Evolutionary conservation across 2,797 vertebrate genomes (phyloP).

Genomic region (Luscinia megarhynchos): DNA sequence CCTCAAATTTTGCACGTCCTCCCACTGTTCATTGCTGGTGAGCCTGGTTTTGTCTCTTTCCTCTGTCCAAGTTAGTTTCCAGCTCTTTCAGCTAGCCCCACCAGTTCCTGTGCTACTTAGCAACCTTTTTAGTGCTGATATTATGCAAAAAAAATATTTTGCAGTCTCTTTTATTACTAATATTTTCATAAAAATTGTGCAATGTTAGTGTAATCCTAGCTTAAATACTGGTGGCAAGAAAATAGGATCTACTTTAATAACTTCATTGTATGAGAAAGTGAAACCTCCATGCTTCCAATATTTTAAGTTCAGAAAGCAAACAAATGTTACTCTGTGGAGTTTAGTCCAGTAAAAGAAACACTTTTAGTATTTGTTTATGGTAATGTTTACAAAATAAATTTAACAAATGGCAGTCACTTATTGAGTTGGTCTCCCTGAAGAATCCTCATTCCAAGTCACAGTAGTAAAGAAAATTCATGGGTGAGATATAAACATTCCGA

Average conservation of each 20-base stretch:
- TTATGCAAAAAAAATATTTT: neutral
- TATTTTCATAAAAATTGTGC: neutral
- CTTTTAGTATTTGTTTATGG: neutral
- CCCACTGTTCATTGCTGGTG: neutral
- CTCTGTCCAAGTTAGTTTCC: neutral
- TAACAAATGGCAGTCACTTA: neutral
- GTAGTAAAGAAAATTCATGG: neutral
- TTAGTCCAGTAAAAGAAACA: neutral
- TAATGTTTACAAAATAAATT: neutral
- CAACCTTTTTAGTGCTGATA: neutral
- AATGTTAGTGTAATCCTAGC: neutral
- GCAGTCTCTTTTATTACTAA: neutral
- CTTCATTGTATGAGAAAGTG: neutral
- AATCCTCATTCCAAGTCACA: neutral
- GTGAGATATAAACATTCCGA: neutral
- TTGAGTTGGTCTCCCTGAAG: neutral
- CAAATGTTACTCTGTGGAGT: neutral
- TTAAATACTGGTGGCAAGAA: neutral
- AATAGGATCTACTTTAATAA: fast-evolving
- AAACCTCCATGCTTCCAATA: neutral
- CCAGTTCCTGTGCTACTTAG: neutral
- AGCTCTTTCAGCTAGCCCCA: neutral
- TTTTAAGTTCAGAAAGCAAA: neutral
- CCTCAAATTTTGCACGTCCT: neutral
- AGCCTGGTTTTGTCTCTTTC: neutral